phyloP scores from a whole-genome alignment of 2,113 vertebrate species.

The Ranitomeya imitator region DNA sequence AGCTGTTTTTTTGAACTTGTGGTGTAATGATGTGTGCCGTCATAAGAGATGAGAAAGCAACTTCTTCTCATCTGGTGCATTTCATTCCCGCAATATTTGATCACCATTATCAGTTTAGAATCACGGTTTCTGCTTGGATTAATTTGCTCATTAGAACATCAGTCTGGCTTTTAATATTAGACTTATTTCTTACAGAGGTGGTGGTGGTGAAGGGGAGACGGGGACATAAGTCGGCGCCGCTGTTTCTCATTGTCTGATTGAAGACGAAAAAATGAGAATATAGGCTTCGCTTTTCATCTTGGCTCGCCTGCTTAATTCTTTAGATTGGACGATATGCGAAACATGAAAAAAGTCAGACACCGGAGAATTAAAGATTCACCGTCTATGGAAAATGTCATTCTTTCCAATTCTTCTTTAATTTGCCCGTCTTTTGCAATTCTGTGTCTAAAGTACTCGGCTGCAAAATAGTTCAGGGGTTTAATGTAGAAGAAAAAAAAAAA shows the following conservation, averaged over 20 bases:
- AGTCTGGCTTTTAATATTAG: constrained; percentile 28
- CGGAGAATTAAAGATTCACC: not conserved
- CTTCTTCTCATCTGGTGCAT: constrained; percentile 48
- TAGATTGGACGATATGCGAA: constrained; percentile 21
- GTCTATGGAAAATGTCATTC: not conserved
- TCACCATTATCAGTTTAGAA: constrained; percentile 47
- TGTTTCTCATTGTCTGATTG: constrained; percentile 16
- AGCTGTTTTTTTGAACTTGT: constrained; percentile 52
- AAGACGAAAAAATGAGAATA: constrained; percentile 1
- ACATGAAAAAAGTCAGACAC: constrained; percentile 16
- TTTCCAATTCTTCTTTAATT: not conserved
- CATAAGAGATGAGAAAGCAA: constrained; percentile 57
- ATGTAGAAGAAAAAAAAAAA: too few species aligned
- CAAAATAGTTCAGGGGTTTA: not conserved
- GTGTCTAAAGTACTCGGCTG: not conserved
- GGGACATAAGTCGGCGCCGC: not conserved
- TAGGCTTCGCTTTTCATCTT: constrained; percentile 16
- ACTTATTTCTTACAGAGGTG: constrained; percentile 6
- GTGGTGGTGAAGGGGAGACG: not conserved
- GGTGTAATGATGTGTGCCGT: constrained; percentile 55
- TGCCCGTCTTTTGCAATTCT: not conserved
- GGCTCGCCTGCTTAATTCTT: constrained; percentile 18
- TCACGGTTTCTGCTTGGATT: constrained; percentile 52
- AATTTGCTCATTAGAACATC: constrained; percentile 49
- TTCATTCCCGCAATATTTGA: constrained; percentile 46